Evolutionary conservation across 2,797 vertebrate genomes (phyloP).

Genomic region (Liparis tanakae): DNA sequence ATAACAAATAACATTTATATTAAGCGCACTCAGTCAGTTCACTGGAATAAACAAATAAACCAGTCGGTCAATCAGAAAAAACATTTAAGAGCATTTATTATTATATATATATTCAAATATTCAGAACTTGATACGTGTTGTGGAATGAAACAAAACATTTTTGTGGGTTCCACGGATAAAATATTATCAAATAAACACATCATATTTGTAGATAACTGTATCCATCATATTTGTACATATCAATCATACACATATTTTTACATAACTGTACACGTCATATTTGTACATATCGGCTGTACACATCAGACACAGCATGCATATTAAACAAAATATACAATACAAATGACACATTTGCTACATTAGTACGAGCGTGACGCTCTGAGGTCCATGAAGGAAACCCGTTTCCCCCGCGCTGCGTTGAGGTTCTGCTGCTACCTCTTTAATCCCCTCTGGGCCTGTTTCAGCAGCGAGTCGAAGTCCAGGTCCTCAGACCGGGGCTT

Average conservation of each 20-base stretch:
- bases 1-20: not conserved
- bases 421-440: conserved; percentile 82
- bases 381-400: conserved; percentile 29
- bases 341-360: conserved; percentile 61
- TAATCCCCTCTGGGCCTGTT: conserved; percentile 91
- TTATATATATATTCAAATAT: conserved; percentile 37
- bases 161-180: not conserved
- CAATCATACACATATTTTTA: conserved; percentile 24
- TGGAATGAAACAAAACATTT: conserved; percentile 46
- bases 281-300: conserved; percentile 19
- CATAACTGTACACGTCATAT: conserved; percentile 11
- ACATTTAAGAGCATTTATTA: conserved; percentile 48
- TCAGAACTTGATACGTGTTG: conserved; percentile 43
- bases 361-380: conserved; percentile 41
- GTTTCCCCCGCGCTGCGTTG: not conserved
- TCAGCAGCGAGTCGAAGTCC: conserved; percentile 95
- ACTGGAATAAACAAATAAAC: not conserved
- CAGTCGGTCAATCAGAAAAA: conserved; percentile 2
- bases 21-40: not conserved
- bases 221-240: conserved; percentile 8
- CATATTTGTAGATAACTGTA: conserved; percentile 14
- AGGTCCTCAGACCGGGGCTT: conserved; percentile 87
- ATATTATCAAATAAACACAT: conserved; percentile 19
- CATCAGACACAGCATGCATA: conserved; percentile 44
- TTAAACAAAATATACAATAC: conserved; percentile 37